These are phyloP conservation scores for Malthinus flaveolus DNA, from an alignment of 2,888 invertebrate genomes.

Conservation along the genomic window DNA sequence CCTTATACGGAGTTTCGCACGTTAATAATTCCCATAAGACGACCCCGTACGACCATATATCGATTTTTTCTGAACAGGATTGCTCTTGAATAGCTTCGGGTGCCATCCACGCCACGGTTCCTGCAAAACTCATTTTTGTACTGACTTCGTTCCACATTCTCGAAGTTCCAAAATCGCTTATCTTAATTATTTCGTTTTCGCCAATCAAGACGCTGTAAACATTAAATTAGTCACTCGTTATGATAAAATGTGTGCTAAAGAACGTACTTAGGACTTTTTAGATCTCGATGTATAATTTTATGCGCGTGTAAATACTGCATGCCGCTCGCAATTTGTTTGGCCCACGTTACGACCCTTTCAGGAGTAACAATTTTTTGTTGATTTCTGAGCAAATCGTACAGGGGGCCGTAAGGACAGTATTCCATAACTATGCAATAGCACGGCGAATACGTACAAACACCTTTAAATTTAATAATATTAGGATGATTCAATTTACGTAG, in stretches of 20 bases:
- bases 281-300: conserved; percentile 96
- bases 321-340: conserved; percentile 92
- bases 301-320: conserved; percentile 96
- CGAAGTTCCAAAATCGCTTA: conserved; percentile 97
- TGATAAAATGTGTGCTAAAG: not conserved
- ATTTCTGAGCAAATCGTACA: conserved; percentile 85
- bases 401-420: conserved; percentile 92
- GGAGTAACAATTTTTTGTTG: conserved; percentile 84
- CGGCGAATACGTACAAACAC: conserved; percentile 90
- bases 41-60: conserved; percentile 98
- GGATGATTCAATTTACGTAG: conserved; percentile 90
- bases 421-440: conserved; percentile 98
- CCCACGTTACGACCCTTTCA: conserved; percentile 87
- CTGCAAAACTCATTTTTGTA: conserved; percentile 97
- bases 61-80: conserved; percentile 96
- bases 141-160: conserved; percentile 94
- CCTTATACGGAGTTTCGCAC: conserved; percentile 90
- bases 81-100: conserved; percentile 97
- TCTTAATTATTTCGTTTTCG: conserved; percentile 74
- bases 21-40: conserved; percentile 98
- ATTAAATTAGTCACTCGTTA: conserved; percentile 7
- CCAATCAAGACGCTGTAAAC: conserved; percentile 77
- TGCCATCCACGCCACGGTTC: conserved; percentile 99
- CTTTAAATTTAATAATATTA: conserved; percentile 92
- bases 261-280: conserved; percentile 98